phyloP scores from a whole-genome alignment of 2,888 invertebrate genomes.

The Acanthopleura granulata region DNA sequence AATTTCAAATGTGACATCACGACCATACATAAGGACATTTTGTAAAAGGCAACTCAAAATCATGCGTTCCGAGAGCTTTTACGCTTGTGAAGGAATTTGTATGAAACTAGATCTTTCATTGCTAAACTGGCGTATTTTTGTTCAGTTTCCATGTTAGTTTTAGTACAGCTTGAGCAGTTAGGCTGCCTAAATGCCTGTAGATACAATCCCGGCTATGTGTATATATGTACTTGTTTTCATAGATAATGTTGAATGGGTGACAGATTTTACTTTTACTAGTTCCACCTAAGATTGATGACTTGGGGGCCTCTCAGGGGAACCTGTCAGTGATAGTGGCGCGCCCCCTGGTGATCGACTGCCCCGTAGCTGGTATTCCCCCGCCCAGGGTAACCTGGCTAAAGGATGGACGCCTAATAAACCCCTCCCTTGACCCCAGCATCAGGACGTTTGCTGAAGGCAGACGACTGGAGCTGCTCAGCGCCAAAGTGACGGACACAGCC shows the following conservation, averaged over 20 bases:
- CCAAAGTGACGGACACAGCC: slow-evolving; percentile 56
- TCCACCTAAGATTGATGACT: slow-evolving; percentile 53
- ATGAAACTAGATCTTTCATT: too few species aligned
- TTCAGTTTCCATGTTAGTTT: too few species aligned
- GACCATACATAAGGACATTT: too few species aligned
- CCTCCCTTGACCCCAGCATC: slow-evolving; percentile 46
- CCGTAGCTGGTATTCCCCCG: slow-evolving; percentile 62
- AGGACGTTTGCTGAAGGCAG: slow-evolving; percentile 49
- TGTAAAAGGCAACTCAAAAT: too few species aligned
- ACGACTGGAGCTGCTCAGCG: slow-evolving; percentile 53
- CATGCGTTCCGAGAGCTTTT: too few species aligned
- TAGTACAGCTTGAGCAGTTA: too few species aligned
- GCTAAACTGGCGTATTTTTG: too few species aligned
- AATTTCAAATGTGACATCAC: too few species aligned
- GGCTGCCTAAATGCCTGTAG: too few species aligned
- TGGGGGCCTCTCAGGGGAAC: slow-evolving; percentile 42
- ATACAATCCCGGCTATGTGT: too few species aligned
- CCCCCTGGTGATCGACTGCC: slow-evolving; percentile 54
- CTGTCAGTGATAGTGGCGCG: slow-evolving; percentile 47
- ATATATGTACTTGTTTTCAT: too few species aligned
- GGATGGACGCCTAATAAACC: slow-evolving; percentile 59
- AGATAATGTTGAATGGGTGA: background rate
- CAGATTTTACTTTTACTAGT: slow-evolving; percentile 39
- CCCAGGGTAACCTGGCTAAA: slow-evolving; percentile 70
- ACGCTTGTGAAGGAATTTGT: too few species aligned